Conservation (phyloP, 2,113 vertebrate genomes). For the Recurvirostra avosetta region DNA sequence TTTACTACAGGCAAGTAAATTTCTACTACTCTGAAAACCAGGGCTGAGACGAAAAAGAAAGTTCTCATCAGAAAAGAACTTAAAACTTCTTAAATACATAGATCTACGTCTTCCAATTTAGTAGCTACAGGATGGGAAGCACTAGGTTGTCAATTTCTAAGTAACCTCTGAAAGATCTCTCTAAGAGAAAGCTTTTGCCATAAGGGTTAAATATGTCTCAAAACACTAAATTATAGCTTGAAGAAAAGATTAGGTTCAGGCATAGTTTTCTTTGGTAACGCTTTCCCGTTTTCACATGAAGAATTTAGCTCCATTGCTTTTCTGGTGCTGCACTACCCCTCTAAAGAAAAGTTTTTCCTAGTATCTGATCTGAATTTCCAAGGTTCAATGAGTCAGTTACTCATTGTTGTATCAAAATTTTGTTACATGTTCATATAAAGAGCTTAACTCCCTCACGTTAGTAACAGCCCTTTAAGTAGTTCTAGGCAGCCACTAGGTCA, state of each 20-base stretch:
- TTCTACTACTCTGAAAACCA: neutral
- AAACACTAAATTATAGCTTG: neutral
- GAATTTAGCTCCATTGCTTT: neutral
- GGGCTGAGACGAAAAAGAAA: neutral
- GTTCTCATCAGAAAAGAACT: neutral
- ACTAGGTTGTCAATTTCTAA: neutral
- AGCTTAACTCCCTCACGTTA: neutral
- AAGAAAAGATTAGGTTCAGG: neutral
- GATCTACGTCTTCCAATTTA: neutral
- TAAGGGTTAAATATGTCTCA: neutral
- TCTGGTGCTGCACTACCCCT: neutral
- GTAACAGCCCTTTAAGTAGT: neutral
- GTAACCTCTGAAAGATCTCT: neutral
- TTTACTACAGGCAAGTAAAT: neutral
- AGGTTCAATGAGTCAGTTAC: neutral
- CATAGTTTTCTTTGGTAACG: neutral
- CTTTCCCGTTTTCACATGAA: neutral
- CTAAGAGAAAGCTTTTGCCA: neutral
- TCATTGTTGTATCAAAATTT: neutral
- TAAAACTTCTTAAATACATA: neutral
- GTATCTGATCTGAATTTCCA: neutral
- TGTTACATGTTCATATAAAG: neutral
- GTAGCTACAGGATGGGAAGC: neutral
- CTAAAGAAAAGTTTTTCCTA: neutral
- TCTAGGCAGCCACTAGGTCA: neutral